A percentile compares a stretch with the other conserved stretches of the same genome.
phyloP scores from a whole-genome alignment of 2,797 vertebrate genomes.

The Spea hammondii region DNA sequence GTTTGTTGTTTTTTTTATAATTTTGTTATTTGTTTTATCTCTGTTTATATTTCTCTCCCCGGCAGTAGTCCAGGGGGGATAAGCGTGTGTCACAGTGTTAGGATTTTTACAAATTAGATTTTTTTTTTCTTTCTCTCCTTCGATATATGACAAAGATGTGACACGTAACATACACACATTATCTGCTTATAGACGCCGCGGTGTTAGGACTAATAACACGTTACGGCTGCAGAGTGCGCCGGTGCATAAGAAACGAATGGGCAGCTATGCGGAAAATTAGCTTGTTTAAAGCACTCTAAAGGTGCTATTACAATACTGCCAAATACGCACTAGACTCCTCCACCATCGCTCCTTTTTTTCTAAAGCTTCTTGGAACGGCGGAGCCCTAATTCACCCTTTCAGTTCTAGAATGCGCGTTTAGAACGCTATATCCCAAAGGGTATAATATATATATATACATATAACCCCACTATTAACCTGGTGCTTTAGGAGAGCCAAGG shows the following conservation, averaged over 20 bases:
- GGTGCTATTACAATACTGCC: neutral
- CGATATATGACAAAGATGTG: constrained; percentile 3
- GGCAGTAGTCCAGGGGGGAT: neutral
- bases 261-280: constrained; percentile 33
- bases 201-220: constrained; percentile 37
- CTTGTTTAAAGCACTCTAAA: constrained; percentile 31
- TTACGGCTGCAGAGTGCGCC: constrained; percentile 27
- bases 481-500: too few species aligned
- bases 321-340: neutral
- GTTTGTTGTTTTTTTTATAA: too few species aligned
- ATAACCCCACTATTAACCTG: too few species aligned
- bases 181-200: neutral
- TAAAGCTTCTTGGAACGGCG: neutral
- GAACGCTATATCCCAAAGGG: too few species aligned
- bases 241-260: constrained; percentile 9
- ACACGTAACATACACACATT: constrained; percentile 7
- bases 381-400: neutral
- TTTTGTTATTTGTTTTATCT: too few species aligned
- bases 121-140: neutral
- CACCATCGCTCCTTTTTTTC: neutral
- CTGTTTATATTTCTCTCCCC: too few species aligned
- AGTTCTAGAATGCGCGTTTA: neutral
- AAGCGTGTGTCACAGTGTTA: constrained; percentile 12
- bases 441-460: too few species aligned
- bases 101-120: neutral